phyloP scores from a whole-genome alignment of 64 coral and sea anemone species.

The Hydrozoanthus tunicans region DNA sequence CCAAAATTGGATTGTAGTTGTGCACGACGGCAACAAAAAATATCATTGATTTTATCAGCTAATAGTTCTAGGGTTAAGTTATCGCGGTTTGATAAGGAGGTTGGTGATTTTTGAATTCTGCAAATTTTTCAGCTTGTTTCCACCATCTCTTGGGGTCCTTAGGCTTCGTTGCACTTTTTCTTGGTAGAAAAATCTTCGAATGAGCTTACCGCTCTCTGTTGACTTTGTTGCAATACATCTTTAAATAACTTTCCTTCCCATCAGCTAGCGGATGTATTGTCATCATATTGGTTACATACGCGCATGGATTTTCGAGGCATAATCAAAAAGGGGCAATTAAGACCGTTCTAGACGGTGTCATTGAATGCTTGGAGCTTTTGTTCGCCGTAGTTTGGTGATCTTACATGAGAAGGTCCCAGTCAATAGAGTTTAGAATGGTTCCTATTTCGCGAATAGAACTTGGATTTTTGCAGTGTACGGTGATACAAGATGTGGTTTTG shows the following conservation, averaged over 20 bases:
- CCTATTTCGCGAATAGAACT: neutral
- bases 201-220: neutral
- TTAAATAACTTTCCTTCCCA: neutral
- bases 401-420: constrained; percentile 51
- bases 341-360: neutral
- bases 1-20: neutral
- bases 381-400: neutral
- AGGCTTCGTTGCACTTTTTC: neutral
- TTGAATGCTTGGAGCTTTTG: constrained; percentile 27
- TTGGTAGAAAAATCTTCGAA: neutral
- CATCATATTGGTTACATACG: constrained; percentile 18
- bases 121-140: neutral
- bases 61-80: neutral
- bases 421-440: neutral
- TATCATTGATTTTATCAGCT: neutral
- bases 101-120: neutral
- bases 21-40: neutral
- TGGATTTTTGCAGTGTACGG: neutral
- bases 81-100: neutral
- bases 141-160: neutral
- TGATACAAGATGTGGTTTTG: constrained; percentile 21
- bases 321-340: neutral
- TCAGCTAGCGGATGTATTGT: neutral
- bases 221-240: neutral
- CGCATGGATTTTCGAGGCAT: neutral